Percentiles rank a stretch among this genome's conserved stretches.
phyloP scores from a whole-genome alignment of 2,113 vertebrate species.

The Rana temporaria region DNA sequence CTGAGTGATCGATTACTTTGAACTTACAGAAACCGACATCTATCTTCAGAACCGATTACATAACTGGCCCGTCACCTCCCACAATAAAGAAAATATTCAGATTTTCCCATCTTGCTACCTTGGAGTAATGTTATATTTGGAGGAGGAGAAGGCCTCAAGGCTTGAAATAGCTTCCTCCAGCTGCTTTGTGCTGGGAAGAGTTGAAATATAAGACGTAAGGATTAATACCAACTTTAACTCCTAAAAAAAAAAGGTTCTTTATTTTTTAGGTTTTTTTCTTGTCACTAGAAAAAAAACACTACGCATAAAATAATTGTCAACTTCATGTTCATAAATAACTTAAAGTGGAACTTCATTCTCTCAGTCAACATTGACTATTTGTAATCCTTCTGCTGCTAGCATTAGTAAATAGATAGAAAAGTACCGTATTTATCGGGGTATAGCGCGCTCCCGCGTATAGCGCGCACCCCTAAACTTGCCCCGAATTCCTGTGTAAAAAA shows the following conservation, averaged over 20 bases:
- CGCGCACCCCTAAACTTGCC: no score
- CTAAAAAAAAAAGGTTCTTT: no score
- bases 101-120: neutral
- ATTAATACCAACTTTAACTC: neutral
- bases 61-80: constrained; percentile 10
- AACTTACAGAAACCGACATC: neutral
- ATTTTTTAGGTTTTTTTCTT: neutral
- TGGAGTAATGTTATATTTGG: constrained; percentile 16
- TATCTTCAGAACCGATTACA: constrained; percentile 11
- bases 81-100: constrained; percentile 4
- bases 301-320: neutral
- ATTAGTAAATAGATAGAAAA: no score
- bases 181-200: neutral
- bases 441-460: no score
- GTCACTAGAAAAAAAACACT: no score
- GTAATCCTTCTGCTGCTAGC: no score
- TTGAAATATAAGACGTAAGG: neutral
- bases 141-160: neutral
- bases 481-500: no score
- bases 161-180: constrained; percentile 5
- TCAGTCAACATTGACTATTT: no score
- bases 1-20: constrained; percentile 12
- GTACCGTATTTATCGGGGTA: no score
- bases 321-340: neutral
- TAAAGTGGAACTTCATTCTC: no score